A percentile compares a stretch with the other conserved stretches of the same genome.
phyloP scores from a whole-genome alignment of 2,888 invertebrate species.

The Pachydiplax longipennis region DNA sequence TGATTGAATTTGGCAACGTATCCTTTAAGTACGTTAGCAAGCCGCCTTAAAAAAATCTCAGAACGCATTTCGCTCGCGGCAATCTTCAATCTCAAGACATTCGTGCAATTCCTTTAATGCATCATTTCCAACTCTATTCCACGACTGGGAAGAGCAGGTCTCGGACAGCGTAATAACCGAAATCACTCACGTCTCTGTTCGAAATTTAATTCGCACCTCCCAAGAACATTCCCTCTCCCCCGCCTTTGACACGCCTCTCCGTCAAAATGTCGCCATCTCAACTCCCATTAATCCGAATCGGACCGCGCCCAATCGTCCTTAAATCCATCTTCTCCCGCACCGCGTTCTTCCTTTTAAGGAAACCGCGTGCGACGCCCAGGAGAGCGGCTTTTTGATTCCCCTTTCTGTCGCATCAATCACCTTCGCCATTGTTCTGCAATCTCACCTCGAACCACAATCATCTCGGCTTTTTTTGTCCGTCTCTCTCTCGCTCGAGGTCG shows the following conservation, averaged over 20 bases:
- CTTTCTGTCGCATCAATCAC: neutral
- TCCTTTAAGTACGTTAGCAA: no score
- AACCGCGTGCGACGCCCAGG: neutral
- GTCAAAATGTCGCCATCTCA: neutral
- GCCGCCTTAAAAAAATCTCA: no score
- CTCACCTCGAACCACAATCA: neutral
- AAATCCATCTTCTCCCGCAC: neutral
- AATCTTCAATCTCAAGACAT: no score
- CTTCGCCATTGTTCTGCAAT: neutral
- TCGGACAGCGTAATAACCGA: neutral
- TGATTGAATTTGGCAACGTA: no score
- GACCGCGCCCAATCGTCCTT: neutral
- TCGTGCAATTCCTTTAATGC: no score
- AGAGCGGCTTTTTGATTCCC: neutral
- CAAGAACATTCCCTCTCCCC: neutral
- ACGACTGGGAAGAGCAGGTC: neutral
- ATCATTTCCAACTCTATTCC: no score
- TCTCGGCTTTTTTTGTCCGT: neutral
- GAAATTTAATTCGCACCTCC: neutral
- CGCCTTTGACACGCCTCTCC: neutral
- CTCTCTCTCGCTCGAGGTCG: neutral
- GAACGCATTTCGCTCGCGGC: no score
- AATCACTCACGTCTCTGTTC: neutral
- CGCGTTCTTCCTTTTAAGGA: neutral
- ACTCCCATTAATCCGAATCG: neutral